Conservation (phyloP, 2,797 vertebrate genomes). For the Oreonectes daqikongensis region DNA sequence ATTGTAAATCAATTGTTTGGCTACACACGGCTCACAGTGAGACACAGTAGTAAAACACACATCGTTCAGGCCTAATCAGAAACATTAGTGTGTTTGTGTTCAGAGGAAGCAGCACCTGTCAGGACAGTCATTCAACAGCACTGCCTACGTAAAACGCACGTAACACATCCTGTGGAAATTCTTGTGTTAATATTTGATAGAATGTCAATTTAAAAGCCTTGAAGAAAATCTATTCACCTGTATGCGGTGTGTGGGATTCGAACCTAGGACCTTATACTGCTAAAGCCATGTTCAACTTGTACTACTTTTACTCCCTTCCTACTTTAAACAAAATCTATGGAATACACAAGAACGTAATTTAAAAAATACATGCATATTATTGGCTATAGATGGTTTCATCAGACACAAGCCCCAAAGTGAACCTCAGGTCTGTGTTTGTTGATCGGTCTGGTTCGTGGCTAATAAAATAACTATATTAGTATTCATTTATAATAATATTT, state of each 20-base stretch:
- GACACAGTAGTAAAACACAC: neutral
- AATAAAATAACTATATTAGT: no score
- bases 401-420: no score
- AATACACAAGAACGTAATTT: no score
- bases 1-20: neutral
- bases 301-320: no score
- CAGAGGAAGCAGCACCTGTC: neutral
- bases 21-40: neutral
- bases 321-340: no score
- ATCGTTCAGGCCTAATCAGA: neutral
- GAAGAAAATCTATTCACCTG: neutral
- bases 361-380: no score
- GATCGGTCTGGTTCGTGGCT: no score
- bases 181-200: neutral
- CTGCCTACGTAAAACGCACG: neutral
- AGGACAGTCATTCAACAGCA: neutral
- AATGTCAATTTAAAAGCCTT: neutral
- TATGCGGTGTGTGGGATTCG: neutral
- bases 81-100: constrained; percentile 4
- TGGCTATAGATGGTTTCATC: no score
- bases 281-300: neutral
- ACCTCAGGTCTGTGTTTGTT: no score
- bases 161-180: neutral
- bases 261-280: neutral
- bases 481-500: no score